phyloP scores from a whole-genome alignment of 2,797 vertebrate species.

The Perodicticus potto region DNA sequence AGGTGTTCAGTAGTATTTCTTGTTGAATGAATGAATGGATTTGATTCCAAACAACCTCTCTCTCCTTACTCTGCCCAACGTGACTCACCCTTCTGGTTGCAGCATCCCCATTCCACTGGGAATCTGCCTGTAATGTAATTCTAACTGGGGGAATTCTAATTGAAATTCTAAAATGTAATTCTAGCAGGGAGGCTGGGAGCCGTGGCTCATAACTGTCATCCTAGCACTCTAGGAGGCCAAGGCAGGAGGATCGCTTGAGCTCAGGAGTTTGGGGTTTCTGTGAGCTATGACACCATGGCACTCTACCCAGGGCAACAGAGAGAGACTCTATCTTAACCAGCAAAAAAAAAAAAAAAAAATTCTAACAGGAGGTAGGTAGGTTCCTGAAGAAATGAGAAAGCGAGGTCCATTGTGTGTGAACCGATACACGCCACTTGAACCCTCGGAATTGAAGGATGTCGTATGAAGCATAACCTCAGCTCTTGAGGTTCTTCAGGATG shows the following conservation, averaged over 20 bases:
- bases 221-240: too few relatives aligned
- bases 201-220: too few relatives aligned
- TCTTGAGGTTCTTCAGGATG: neutral
- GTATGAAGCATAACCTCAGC: neutral
- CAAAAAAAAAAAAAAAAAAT: too few relatives aligned
- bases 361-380: neutral
- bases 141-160: neutral
- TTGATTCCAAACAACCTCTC: neutral
- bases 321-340: too few relatives aligned
- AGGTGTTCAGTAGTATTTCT: neutral
- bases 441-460: neutral
- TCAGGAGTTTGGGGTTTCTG: too few relatives aligned
- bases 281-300: too few relatives aligned
- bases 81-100: neutral
- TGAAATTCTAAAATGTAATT: neutral
- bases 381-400: neutral
- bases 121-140: neutral
- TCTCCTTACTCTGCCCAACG: neutral
- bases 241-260: too few relatives aligned
- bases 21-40: neutral
- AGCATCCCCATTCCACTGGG: neutral
- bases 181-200: neutral
- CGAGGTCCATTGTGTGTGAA: neutral
- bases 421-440: accelerated
- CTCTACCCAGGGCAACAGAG: too few relatives aligned